Evolutionary conservation across 2,797 vertebrate genomes (phyloP).

Genomic region (Gadopsis marmoratus): DNA sequence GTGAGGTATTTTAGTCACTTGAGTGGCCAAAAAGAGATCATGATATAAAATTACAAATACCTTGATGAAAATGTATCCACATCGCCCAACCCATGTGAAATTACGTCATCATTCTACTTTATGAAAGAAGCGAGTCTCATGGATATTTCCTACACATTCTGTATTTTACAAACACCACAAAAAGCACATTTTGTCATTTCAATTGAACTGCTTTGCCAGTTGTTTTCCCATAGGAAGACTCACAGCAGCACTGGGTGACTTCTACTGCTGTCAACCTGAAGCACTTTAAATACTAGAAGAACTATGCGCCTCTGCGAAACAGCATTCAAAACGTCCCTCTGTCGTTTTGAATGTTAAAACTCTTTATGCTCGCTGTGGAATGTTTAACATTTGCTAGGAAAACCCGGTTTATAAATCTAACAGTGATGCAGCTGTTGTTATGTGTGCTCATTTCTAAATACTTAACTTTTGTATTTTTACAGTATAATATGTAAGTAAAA

Average conservation of each 20-base stretch:
- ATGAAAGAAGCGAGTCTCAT: not conserved
- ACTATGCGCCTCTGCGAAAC: slow-evolving; percentile 16
- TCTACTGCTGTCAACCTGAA: slow-evolving; percentile 42
- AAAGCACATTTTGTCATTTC: slow-evolving; percentile 45
- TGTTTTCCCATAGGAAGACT: slow-evolving; percentile 23
- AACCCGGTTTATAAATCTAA: slow-evolving; percentile 31
- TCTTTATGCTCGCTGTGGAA: not conserved
- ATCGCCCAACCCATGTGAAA: accelerated
- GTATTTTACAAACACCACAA: slow-evolving; percentile 36
- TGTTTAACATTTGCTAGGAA: slow-evolving; percentile 13
- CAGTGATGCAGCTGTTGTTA: slow-evolving; percentile 29
- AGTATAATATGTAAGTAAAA: not conserved
- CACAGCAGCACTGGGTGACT: slow-evolving; percentile 17
- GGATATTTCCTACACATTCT: slow-evolving; percentile 12
- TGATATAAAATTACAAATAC: not conserved
- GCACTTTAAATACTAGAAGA: slow-evolving; percentile 23
- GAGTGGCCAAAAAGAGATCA: not conserved
- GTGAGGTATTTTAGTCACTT: not conserved
- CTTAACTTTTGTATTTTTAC: slow-evolving; percentile 9
- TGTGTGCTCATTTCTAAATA: slow-evolving; percentile 25
- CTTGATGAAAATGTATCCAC: not conserved
- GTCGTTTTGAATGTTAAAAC: slow-evolving; percentile 33
- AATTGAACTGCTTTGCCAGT: slow-evolving; percentile 25
- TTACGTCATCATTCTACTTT: slow-evolving; percentile 1
- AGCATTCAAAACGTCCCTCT: slow-evolving; percentile 29